A percentile compares a stretch with the other conserved stretches of the same genome.
These are phyloP conservation scores for Brachionus rotundiformis DNA, from an alignment of 1,140 invertebrate genomes.

Conservation along the genomic window DNA sequence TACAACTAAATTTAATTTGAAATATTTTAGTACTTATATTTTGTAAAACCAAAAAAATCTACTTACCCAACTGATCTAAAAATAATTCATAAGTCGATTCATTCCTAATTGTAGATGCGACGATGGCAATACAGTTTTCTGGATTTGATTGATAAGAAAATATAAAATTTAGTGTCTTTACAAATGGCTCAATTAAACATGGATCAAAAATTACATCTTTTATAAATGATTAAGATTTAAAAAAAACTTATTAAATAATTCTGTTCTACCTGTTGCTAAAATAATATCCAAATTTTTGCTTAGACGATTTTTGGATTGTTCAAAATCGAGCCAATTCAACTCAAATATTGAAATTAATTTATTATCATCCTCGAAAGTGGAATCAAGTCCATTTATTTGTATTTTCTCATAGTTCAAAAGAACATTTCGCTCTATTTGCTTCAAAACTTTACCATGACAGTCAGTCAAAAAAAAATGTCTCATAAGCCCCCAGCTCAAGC, in stretches of 20 bases:
- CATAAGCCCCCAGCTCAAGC: not conserved
- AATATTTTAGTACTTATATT: not conserved
- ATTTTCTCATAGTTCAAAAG: not conserved
- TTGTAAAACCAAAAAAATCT: not conserved
- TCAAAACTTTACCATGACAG: not conserved
- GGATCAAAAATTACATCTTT: constrained; percentile 38
- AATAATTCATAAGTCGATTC: not conserved
- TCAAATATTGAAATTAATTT: constrained; percentile 16
- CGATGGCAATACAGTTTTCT: not conserved
- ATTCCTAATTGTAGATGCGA: constrained; percentile 23
- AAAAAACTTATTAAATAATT: not conserved
- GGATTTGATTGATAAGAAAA: not conserved
- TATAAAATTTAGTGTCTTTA: constrained; percentile 1
- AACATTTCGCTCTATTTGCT: constrained; percentile 10
- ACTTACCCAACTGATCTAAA: not conserved
- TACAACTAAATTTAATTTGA: not conserved
- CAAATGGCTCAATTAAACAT: not conserved
- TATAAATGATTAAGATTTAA: not conserved
- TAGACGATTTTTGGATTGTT: not conserved
- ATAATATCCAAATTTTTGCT: constrained; percentile 7
- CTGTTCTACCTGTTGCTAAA: not conserved
- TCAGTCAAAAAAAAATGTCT: not conserved
- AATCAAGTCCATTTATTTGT: not conserved
- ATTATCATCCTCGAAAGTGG: not conserved
- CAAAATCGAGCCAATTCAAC: constrained; percentile 24